phyloP scores from a whole-genome alignment of 2,888 invertebrate species.

The Eilema sororculum region DNA sequence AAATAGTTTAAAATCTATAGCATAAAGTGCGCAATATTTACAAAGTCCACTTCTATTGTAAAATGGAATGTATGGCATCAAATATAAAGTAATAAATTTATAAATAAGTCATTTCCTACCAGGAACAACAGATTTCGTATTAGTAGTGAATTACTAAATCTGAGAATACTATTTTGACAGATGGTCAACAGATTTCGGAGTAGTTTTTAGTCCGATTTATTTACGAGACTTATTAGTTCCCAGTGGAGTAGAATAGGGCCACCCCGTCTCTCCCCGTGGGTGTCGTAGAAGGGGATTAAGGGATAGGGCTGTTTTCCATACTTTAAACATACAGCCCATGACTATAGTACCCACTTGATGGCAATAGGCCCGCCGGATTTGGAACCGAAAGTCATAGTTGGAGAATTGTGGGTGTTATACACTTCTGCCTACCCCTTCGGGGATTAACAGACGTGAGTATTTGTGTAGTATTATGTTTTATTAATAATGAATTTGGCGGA shows the following conservation, averaged over 20 bases:
- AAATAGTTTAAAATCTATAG: slow-evolving; percentile 25
- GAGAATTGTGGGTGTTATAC: too few species aligned
- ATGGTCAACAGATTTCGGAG: not conserved
- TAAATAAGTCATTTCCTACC: not conserved
- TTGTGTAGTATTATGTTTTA: too few species aligned
- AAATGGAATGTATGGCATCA: slow-evolving; percentile 60
- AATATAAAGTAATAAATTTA: not conserved
- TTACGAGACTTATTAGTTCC: not conserved
- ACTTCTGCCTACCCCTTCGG: too few species aligned
- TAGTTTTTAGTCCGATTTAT: not conserved
- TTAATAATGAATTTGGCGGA: not conserved
- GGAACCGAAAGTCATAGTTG: too few species aligned
- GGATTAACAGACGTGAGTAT: too few species aligned
- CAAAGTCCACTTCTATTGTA: slow-evolving; percentile 50
- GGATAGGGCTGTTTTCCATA: too few species aligned
- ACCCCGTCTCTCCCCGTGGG: too few species aligned
- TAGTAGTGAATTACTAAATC: not conserved
- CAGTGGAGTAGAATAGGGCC: too few species aligned
- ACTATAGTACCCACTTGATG: too few species aligned
- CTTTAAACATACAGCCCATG: too few species aligned
- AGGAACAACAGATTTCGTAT: not conserved
- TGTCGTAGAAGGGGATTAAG: too few species aligned
- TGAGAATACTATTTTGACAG: not conserved
- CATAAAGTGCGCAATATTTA: slow-evolving; percentile 45
- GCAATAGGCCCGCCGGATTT: too few species aligned